Evolutionary conservation across 1,140 invertebrate genomes (phyloP).

Genomic region (Drosophila arizonae): DNA sequence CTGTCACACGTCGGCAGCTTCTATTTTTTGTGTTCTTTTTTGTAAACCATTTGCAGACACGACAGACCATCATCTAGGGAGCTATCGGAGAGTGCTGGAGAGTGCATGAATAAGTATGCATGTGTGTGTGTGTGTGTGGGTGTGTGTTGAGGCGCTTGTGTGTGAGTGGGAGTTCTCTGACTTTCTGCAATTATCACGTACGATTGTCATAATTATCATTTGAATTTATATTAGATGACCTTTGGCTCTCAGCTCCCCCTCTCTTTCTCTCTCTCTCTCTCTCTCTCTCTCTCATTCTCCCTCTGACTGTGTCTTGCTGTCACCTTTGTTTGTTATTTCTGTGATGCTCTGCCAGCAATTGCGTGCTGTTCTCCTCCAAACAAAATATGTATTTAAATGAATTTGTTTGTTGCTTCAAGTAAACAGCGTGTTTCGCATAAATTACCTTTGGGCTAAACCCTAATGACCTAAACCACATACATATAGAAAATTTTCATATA

Average conservation of each 20-base stretch:
- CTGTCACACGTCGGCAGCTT: conserved; percentile 61
- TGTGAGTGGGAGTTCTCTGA: conserved; percentile 39
- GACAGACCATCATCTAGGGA: conserved; percentile 13
- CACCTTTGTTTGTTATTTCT: conserved; percentile 40
- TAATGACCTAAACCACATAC: not conserved
- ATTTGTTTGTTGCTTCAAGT: conserved; percentile 36
- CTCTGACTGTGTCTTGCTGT: conserved; percentile 29
- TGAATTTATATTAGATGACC: conserved; percentile 76
- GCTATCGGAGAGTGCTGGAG: not conserved
- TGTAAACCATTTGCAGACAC: conserved; percentile 39
- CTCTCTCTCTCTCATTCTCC: conserved; percentile 30
- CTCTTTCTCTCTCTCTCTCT: conserved; percentile 22
- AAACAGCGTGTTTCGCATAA: conserved; percentile 30
- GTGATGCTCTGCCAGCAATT: conserved; percentile 46
- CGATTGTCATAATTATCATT: conserved; percentile 83
- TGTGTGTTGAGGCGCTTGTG: conserved; percentile 26
- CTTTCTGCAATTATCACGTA: conserved; percentile 81
- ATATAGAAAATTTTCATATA: not conserved
- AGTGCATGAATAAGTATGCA: not conserved
- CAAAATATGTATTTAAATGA: conserved; percentile 44
- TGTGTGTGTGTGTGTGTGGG: not conserved
- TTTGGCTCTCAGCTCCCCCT: conserved; percentile 38
- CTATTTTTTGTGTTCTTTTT: conserved; percentile 27
- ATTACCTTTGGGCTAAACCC: conserved; percentile 18
- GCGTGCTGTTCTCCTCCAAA: conserved; percentile 20